phyloP scores from a whole-genome alignment of 2,797 vertebrate species.

The Sebastiscus tertius region DNA sequence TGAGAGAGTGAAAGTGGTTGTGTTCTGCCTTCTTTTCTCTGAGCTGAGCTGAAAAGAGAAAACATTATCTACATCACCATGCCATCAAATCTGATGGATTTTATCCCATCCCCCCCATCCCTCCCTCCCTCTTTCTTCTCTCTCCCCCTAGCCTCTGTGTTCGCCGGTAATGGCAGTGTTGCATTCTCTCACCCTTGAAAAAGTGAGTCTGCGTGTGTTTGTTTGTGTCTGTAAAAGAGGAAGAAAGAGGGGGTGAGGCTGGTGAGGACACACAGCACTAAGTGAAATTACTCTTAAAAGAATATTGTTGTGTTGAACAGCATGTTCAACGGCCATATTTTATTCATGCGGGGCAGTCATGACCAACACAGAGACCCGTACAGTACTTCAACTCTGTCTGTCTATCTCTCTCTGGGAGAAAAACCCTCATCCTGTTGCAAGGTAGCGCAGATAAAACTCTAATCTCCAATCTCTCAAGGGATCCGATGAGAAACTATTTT shows the following conservation, averaged over 20 bases:
- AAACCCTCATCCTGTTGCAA: conserved; percentile 52
- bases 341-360: conserved; percentile 63
- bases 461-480: conserved; percentile 62
- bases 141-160: conserved; percentile 58
- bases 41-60: conserved; percentile 75
- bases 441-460: conserved; percentile 53
- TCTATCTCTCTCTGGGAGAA: conserved; percentile 34
- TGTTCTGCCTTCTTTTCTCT: conserved; percentile 73
- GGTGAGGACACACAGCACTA: conserved; percentile 37
- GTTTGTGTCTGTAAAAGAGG: conserved; percentile 61
- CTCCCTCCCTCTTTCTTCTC: conserved; percentile 37
- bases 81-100: conserved; percentile 83
- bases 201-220: conserved; percentile 63
- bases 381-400: conserved; percentile 39
- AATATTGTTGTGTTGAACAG: conserved; percentile 74
- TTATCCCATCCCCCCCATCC: conserved; percentile 45
- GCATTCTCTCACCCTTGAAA: conserved; percentile 76
- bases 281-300: conserved; percentile 77
- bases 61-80: conserved; percentile 84
- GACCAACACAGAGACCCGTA: conserved; percentile 56
- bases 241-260: conserved; percentile 30
- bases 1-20: conserved; percentile 66
- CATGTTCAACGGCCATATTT: conserved; percentile 63
- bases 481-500: conserved; percentile 60
- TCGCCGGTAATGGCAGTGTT: conserved; percentile 74